Conservation (phyloP, 2,888 invertebrate genomes). For the Osmoderma eremita region DNA sequence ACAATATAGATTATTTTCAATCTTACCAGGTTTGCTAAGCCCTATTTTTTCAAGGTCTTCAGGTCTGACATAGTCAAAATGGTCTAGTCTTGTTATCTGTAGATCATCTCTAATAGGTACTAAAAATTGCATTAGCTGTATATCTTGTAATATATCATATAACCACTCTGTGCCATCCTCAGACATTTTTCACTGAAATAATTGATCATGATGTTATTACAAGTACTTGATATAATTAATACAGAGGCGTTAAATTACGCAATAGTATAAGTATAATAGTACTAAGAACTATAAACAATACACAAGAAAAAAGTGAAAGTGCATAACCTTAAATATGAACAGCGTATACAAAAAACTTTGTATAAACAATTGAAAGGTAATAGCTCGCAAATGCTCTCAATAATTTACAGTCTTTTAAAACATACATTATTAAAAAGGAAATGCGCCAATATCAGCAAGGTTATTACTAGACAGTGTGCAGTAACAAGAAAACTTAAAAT, state of each 20-base stretch:
- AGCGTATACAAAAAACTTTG: constrained; percentile 2
- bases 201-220: not conserved
- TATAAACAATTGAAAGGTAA: not conserved
- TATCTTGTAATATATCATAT: constrained; percentile 85
- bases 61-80: constrained; percentile 96
- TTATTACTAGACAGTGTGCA: constrained; percentile 24
- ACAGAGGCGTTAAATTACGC: constrained; percentile 33
- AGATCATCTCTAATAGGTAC: constrained; percentile 90
- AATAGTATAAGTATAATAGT: no score
- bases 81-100: constrained; percentile 89
- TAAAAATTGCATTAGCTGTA: constrained; percentile 92
- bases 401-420: constrained; percentile 16
- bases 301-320: constrained; percentile 39
- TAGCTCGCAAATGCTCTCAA: constrained; percentile 8
- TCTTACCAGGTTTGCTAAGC: constrained; percentile 86
- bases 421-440: constrained; percentile 35
- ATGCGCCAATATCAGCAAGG: constrained; percentile 44
- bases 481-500: constrained; percentile 8
- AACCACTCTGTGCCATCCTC: constrained; percentile 80
- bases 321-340: constrained; percentile 29
- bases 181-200: constrained; percentile 53
- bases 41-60: constrained; percentile 96
- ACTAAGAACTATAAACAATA: constrained; percentile 35
- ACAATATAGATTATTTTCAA: constrained; percentile 14
- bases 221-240: constrained; percentile 6